Percentiles rank a stretch among this genome's conserved stretches.
These are phyloP conservation scores for Rotaria sp. DNA, from an alignment of 2,888 invertebrate genomes.

Conservation along the genomic window DNA sequence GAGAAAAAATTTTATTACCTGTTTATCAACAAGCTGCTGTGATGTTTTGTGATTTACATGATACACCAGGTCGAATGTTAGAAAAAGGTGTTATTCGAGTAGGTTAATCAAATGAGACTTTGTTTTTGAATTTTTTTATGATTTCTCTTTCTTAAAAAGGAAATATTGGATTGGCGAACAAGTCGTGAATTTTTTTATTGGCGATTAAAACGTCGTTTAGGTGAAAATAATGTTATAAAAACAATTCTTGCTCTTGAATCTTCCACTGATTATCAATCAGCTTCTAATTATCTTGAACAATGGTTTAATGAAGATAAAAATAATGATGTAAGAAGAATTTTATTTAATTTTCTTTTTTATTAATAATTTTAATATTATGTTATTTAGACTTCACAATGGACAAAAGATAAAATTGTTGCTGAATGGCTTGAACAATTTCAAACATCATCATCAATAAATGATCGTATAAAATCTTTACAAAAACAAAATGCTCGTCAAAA, in stretches of 20 bases:
- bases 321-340: background rate
- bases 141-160: conserved; percentile 57
- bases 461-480: background rate
- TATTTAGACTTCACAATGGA: background rate
- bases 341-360: background rate
- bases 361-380: background rate
- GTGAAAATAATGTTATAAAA: conserved; percentile 62
- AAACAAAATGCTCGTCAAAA: background rate
- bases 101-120: background rate
- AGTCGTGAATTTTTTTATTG: conserved; percentile 77
- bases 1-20: conserved; percentile 71
- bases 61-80: conserved; percentile 91
- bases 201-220: conserved; percentile 72
- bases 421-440: conserved; percentile 7
- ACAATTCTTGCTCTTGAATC: background rate
- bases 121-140: no score
- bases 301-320: conserved; percentile 17
- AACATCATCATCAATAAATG: background rate
- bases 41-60: conserved; percentile 93
- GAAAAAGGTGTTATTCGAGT: conserved; percentile 76
- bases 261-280: background rate
- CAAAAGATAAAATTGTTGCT: background rate
- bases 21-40: conserved; percentile 67
- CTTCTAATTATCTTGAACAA: background rate
- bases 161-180: conserved; percentile 78